These are phyloP conservation scores for Pachypanchax playfairii DNA, from an alignment of 2,113 vertebrate species.

Conservation along the genomic window DNA sequence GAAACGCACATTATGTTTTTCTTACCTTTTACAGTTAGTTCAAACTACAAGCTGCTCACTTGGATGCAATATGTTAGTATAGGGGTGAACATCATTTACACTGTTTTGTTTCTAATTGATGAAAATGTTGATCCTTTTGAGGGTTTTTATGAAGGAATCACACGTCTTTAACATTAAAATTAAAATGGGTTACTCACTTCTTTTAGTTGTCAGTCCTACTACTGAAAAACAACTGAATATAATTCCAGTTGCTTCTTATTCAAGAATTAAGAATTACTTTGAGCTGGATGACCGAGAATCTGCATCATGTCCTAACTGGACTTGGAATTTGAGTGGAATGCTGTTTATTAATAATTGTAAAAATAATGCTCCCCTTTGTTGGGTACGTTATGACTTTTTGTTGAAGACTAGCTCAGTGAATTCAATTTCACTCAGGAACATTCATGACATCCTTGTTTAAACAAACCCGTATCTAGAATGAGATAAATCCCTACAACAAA, in stretches of 20 bases:
- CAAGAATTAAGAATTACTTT: neutral
- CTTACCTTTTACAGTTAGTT: no score
- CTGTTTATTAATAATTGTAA: conserved; percentile 37
- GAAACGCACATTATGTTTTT: no score
- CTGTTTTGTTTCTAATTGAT: no score
- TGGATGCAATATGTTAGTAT: no score
- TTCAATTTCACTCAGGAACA: conserved; percentile 34
- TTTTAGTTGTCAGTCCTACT: neutral
- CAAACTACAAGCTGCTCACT: no score
- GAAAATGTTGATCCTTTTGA: no score
- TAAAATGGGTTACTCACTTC: neutral
- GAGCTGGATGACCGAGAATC: neutral
- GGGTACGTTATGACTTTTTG: conserved; percentile 13
- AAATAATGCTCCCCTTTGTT: conserved; percentile 37
- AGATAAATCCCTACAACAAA: conserved; percentile 5
- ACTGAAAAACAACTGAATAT: neutral
- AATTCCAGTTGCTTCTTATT: neutral
- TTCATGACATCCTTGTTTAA: conserved; percentile 30
- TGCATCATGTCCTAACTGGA: neutral
- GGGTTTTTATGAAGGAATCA: no score
- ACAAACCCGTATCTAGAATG: conserved; percentile 7
- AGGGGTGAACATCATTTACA: no score
- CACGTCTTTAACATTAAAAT: no score
- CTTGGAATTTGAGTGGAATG: conserved; percentile 49
- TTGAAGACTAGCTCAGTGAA: conserved; percentile 30